Base-by-base conservation (phyloP, 2,888 invertebrate genomes). In the Tuta absoluta region DNA sequence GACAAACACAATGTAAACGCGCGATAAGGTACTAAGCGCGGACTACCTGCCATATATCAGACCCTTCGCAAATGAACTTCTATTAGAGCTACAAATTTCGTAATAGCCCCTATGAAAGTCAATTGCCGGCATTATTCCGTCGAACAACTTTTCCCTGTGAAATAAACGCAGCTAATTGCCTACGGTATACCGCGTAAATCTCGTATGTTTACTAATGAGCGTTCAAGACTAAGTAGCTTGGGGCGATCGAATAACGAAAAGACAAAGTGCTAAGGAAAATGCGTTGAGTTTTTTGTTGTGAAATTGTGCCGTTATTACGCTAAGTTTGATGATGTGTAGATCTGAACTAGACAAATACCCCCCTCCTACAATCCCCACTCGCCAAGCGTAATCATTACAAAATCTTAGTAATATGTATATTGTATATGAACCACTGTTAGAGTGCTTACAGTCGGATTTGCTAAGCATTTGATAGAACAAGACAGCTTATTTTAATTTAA, bases 381-480 rank as follows among this genome's bases (percentile, higher is more conserved):
- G n/a, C n/a, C 21, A 5, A 4, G 23, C 74, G 74, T 74, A 78
- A 83, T 83, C 82, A 83, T 80, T 81, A 80, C 81, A 76, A 82
- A 75, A 81, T 85, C 84, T 87, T 85, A 87, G 86, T 88, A 86
- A 87, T 84, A 84, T 83, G n/a, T n/a, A n/a, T n/a, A n/a, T n/a
- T n/a, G n/a, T n/a, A n/a, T n/a, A 87, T 86, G 83, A 82, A 82
- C 82, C 78, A 79, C 68, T 73, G 71, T 70, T 33, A 48, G 56
- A 49, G 61, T 49, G 57, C 28, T 12, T 49, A 19, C 49, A 14
- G 45, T 17, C n/a, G n/a, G n/a, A n/a, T n/a, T n/a, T n/a, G n/a
- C n/a, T n/a, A n/a, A n/a, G n/a, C n/a, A n/a, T n/a, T n/a, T n/a
- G n/a, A n/a, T n/a, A n/a, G n/a, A n/a, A n/a, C n/a, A n/a, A n/a